Evolutionary conservation across 2,113 vertebrate genomes (phyloP).

Genomic region (Charadrius vociferus): DNA sequence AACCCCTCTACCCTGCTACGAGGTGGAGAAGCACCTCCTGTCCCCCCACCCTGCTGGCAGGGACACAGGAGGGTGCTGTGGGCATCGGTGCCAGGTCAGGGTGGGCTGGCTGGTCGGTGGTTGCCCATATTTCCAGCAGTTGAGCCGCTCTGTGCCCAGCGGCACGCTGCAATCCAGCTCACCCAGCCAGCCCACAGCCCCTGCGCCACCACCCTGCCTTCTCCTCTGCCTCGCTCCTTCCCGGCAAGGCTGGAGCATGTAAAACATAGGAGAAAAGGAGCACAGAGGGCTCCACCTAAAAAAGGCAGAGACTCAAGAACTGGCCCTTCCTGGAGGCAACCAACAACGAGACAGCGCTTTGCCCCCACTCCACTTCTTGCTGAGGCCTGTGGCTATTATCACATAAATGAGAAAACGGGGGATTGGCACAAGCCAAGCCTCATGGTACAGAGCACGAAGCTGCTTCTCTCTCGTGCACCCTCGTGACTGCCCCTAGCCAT

Average conservation of each 20-base stretch:
- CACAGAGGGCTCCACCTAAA: neutral
- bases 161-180: neutral
- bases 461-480: neutral
- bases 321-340: neutral
- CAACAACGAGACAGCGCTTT: neutral
- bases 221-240: neutral
- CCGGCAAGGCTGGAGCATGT: neutral
- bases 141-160: neutral
- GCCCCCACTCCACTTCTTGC: neutral
- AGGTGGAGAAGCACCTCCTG: neutral
- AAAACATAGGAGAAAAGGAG: neutral
- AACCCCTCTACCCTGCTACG: accelerated
- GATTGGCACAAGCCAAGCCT: neutral
- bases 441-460: neutral
- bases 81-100: neutral
- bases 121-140: neutral
- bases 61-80: neutral
- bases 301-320: neutral
- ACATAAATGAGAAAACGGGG: neutral
- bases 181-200: too few species aligned
- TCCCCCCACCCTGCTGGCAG: accelerated
- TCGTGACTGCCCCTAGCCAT: neutral
- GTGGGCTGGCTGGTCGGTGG: accelerated
- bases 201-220: accelerated
- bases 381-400: neutral